These are phyloP conservation scores for Spatula versicolor DNA, from an alignment of 2,797 vertebrate species.

Conservation along the genomic window DNA sequence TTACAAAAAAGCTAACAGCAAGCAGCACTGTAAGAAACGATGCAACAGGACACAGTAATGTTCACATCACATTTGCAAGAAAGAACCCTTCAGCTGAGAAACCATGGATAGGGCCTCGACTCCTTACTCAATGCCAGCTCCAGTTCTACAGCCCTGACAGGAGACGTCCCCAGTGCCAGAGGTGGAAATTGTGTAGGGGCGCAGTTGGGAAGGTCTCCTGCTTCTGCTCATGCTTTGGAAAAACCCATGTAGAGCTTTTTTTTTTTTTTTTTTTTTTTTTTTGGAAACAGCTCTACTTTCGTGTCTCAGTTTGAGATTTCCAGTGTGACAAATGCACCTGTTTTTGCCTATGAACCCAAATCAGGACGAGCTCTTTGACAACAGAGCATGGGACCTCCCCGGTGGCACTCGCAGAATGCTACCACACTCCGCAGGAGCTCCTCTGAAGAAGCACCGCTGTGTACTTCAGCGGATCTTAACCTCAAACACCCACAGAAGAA, in stretches of 20 bases:
- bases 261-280: too few relatives aligned
- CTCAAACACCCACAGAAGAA: slow-evolving; percentile 13
- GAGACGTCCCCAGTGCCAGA: not conserved
- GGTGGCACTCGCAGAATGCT: not conserved
- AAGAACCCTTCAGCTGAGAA: not conserved
- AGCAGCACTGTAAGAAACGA: not conserved
- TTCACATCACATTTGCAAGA: rapidly evolving
- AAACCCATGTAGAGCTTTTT: not conserved
- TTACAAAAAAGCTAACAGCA: not conserved
- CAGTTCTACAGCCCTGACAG: not conserved
- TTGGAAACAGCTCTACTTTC: not conserved
- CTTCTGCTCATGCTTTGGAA: not conserved
- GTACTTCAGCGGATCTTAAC: not conserved
- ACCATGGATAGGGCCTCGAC: not conserved
- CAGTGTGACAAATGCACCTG: not conserved
- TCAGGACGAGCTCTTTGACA: not conserved
- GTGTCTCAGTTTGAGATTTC: rapidly evolving
- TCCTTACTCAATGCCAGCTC: not conserved
- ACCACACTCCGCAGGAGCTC: not conserved
- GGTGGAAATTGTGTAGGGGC: not conserved
- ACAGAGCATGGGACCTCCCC: rapidly evolving
- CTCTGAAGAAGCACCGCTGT: not conserved
- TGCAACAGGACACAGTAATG: not conserved
- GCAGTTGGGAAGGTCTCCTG: not conserved
- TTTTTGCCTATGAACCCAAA: not conserved